Conservation (phyloP, 2,797 vertebrate genomes). For the Enteromius mattozi region DNA sequence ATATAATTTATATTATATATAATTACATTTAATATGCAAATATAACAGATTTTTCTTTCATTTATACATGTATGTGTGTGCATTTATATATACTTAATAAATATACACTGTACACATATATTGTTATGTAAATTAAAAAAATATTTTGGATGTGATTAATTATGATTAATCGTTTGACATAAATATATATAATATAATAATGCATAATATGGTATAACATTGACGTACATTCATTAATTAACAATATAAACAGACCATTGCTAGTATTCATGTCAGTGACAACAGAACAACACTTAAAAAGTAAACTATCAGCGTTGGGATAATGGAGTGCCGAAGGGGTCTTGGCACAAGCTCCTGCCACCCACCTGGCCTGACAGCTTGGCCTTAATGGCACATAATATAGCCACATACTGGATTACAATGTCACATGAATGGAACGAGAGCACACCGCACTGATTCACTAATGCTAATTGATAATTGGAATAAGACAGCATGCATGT, state of each 20-base stretch:
- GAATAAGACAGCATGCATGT: constrained; percentile 62
- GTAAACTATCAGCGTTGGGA: neutral
- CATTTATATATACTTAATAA: too few species aligned
- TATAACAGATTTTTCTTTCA: too few species aligned
- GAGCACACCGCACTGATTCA: constrained; percentile 51
- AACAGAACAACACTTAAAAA: neutral
- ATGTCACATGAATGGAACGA: constrained; percentile 35
- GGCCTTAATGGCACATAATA: constrained; percentile 36
- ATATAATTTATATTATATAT: too few species aligned
- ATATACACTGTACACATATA: too few species aligned
- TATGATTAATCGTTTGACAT: neutral
- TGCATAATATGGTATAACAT: neutral
- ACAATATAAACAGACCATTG: neutral
- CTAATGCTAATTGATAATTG: constrained; percentile 61
- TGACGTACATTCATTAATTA: neutral
- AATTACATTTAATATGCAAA: too few species aligned
- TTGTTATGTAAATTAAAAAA: too few species aligned
- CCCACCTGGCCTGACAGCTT: constrained; percentile 33
- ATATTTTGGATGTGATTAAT: neutral
- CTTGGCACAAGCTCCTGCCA: neutral
- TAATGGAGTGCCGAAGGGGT: neutral
- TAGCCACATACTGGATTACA: constrained; percentile 18
- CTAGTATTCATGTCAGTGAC: neutral
- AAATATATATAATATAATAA: neutral
- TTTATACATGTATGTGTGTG: too few species aligned